A percentile compares a stretch with the other conserved stretches of the same genome.
Evolutionary conservation across 2,797 vertebrate genomes (phyloP).

Genomic region (Acrossocheilus wenchowensis): DNA sequence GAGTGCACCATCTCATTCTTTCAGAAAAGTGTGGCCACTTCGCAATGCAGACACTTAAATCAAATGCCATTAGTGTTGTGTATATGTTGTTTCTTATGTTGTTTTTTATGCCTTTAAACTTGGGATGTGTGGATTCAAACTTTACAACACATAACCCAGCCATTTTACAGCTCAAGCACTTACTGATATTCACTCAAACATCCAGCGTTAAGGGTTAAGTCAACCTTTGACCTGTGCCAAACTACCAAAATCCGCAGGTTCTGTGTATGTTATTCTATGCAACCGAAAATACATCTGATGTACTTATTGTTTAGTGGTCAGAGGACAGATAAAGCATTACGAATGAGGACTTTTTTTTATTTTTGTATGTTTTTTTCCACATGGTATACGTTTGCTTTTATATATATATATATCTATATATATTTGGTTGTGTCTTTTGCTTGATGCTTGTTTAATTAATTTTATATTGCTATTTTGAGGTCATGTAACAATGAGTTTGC

Average conservation of each 20-base stretch:
- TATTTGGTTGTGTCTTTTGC: constrained; percentile 52
- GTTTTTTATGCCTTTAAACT: constrained; percentile 9
- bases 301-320: constrained; percentile 57
- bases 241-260: constrained; percentile 77
- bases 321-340: constrained; percentile 54
- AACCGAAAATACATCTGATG: constrained; percentile 78
- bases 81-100: constrained; percentile 15
- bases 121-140: constrained; percentile 24
- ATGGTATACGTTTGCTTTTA: constrained; percentile 61
- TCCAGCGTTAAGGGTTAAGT: constrained; percentile 58
- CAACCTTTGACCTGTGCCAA: constrained; percentile 77
- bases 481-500: constrained; percentile 43
- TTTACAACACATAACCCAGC: constrained; percentile 32
- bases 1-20: constrained; percentile 25
- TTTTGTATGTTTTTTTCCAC: constrained; percentile 60
- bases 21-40: constrained; percentile 26
- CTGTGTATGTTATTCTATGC: constrained; percentile 90
- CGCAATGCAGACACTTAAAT: constrained; percentile 18
- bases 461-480: constrained; percentile 34
- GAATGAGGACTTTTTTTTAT: constrained; percentile 55
- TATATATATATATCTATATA: constrained; percentile 59
- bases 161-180: constrained; percentile 33
- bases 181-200: constrained; percentile 42
- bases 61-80: constrained; percentile 39
- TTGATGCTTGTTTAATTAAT: constrained; percentile 42